phyloP scores from a whole-genome alignment of 1,140 invertebrate genomes.

The Octopus sinensis region DNA sequence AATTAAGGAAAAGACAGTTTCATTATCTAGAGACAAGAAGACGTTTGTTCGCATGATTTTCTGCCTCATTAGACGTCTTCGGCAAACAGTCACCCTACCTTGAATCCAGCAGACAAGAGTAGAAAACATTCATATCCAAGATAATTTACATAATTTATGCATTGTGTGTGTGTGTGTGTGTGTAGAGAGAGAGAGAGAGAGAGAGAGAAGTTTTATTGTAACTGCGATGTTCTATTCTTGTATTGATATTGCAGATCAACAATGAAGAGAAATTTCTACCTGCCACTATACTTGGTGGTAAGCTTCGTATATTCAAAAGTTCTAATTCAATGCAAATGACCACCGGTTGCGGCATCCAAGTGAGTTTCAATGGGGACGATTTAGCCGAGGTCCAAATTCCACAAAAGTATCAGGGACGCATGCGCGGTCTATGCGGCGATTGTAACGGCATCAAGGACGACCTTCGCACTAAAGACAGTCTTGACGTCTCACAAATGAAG shows the following conservation, averaged over 20 bases:
- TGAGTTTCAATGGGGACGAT: constrained; percentile 78
- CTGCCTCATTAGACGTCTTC: too few species aligned
- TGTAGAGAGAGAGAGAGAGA: too few species aligned
- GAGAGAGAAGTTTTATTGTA: too few species aligned
- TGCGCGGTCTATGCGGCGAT: constrained; percentile 35
- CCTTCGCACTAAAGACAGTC: constrained; percentile 25
- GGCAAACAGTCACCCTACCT: too few species aligned
- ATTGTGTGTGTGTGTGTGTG: too few species aligned
- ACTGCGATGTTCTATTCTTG: neutral
- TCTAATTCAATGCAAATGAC: constrained; percentile 26
- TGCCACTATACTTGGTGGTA: constrained; percentile 17
- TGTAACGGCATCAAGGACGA: constrained; percentile 37
- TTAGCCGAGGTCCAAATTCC: constrained; percentile 62
- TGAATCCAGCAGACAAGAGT: too few species aligned
- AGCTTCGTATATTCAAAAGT: constrained; percentile 23
- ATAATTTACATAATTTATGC: too few species aligned
- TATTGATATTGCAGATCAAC: constrained; percentile 24
- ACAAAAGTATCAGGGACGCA: constrained; percentile 68
- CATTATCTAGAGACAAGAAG: too few species aligned
- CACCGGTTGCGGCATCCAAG: constrained; percentile 49
- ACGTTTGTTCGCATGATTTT: too few species aligned
- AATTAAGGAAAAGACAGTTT: too few species aligned
- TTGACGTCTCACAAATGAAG: constrained; percentile 22
- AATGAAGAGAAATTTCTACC: constrained; percentile 27
- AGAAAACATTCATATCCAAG: too few species aligned